phyloP scores from a whole-genome alignment of 1,140 invertebrate genomes.

The Bactericera cockerelli region DNA sequence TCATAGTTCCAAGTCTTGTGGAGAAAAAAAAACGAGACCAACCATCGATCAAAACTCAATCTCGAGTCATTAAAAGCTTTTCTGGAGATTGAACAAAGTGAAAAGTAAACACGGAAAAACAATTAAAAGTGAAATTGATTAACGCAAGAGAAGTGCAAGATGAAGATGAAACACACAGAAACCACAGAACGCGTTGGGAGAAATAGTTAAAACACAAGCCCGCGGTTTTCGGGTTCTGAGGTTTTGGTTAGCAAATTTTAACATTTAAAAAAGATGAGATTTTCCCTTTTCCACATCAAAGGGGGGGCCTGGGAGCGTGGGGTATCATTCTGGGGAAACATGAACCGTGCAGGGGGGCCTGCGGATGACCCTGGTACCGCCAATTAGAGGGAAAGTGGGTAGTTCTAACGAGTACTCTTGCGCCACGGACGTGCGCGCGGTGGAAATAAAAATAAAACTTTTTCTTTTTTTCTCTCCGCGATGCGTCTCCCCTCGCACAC shows the following conservation, averaged over 20 bases:
- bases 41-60: too few species aligned
- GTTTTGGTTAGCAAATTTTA: constrained; percentile 3
- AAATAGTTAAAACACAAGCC: constrained; percentile 5
- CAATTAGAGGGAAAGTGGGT: constrained; percentile 7
- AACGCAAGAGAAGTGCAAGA: constrained; percentile 2
- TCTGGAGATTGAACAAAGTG: neutral
- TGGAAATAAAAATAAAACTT: constrained; percentile 6
- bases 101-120: constrained; percentile 4
- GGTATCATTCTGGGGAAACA: neutral
- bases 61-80: too few species aligned
- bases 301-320: neutral
- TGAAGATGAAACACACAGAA: constrained; percentile 1
- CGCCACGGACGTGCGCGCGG: neutral
- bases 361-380: constrained; percentile 4
- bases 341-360: neutral
- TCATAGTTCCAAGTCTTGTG: too few species aligned
- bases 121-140: constrained; percentile 4
- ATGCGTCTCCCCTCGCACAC: neutral
- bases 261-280: constrained; percentile 9
- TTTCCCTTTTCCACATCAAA: neutral
- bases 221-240: constrained; percentile 8
- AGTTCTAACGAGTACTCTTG: constrained; percentile 9
- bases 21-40: too few species aligned
- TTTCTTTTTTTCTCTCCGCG: neutral
- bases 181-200: neutral